These are phyloP conservation scores for Clostera curtula DNA, from an alignment of 2,888 invertebrate genomes.

Conservation along the genomic window DNA sequence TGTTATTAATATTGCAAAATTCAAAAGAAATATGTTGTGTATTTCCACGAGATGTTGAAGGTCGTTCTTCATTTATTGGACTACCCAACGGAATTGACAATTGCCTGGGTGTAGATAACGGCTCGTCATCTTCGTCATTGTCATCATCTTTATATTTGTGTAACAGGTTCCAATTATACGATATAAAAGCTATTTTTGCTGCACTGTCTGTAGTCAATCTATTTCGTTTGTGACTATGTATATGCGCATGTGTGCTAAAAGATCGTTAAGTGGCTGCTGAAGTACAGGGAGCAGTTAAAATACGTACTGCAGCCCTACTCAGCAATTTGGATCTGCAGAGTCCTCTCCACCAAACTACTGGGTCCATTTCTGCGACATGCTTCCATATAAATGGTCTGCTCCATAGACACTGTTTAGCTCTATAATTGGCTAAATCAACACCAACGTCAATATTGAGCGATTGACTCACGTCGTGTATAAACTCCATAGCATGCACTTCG, in stretches of 20 bases:
- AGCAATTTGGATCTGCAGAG: slow-evolving; percentile 10
- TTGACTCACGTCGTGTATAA: slow-evolving; percentile 10
- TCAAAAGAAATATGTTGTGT: no score
- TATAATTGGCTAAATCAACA: slow-evolving; percentile 16
- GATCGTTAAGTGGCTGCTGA: slow-evolving; percentile 14
- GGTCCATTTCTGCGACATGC: slow-evolving; percentile 9
- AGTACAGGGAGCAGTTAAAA: slow-evolving; percentile 18
- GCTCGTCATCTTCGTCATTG: no score
- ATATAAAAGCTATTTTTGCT: slow-evolving; percentile 5
- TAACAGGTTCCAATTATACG: slow-evolving; percentile 3
- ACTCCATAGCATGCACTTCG: slow-evolving; percentile 14
- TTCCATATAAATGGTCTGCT: slow-evolving; percentile 12
- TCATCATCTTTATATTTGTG: no score
- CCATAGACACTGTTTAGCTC: slow-evolving; percentile 15
- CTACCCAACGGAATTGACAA: no score
- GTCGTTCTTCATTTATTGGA: no score
- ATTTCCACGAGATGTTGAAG: no score
- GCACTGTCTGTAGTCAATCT: slow-evolving; percentile 10
- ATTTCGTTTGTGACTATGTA: slow-evolving; percentile 18
- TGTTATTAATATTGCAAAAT: no score
- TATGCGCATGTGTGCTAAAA: slow-evolving; percentile 12
- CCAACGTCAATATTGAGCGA: slow-evolving; percentile 12
- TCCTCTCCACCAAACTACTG: slow-evolving; percentile 8
- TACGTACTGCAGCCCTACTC: slow-evolving; percentile 14
- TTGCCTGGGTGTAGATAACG: no score